These are phyloP conservation scores for Mus minutoides DNA, from an alignment of 2,797 vertebrate genomes.

Conservation along the genomic window DNA sequence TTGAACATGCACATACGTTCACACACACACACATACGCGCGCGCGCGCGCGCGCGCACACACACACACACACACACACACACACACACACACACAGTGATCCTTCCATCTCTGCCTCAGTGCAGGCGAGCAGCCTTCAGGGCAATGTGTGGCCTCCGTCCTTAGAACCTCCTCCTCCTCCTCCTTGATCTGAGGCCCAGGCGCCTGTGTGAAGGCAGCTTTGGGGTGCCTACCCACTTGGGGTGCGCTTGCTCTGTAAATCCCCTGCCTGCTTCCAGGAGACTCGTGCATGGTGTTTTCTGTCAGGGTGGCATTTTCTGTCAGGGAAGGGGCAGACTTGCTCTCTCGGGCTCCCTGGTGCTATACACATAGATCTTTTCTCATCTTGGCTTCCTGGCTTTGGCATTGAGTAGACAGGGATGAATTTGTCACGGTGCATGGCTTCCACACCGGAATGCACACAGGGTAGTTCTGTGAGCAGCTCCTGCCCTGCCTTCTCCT, in stretches of 20 bases:
- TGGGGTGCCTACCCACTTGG: fast-evolving
- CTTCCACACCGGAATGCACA: fast-evolving
- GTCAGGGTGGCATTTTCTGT: neutral
- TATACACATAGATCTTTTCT: neutral
- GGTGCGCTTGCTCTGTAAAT: neutral
- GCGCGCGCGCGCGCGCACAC: neutral
- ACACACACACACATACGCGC: too few relatives aligned
- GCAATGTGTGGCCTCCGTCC: neutral
- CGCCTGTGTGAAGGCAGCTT: neutral
- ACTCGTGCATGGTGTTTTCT: neutral
- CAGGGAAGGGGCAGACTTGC: neutral
- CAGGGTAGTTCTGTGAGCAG: neutral
- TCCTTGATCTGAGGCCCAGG: neutral
- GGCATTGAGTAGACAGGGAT: neutral
- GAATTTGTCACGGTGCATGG: neutral
- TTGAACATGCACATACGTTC: too few relatives aligned
- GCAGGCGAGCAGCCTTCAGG: fast-evolving
- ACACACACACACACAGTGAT: neutral
- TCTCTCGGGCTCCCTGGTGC: neutral
- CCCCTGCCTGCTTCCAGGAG: neutral
- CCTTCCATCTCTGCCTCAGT: neutral
- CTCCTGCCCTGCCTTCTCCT: neutral
- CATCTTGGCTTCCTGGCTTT: neutral
- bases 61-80: neutral
- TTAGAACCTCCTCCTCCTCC: neutral